Conservation (phyloP, 2,888 invertebrate genomes). For the Hofmannophila pseudospretella region DNA sequence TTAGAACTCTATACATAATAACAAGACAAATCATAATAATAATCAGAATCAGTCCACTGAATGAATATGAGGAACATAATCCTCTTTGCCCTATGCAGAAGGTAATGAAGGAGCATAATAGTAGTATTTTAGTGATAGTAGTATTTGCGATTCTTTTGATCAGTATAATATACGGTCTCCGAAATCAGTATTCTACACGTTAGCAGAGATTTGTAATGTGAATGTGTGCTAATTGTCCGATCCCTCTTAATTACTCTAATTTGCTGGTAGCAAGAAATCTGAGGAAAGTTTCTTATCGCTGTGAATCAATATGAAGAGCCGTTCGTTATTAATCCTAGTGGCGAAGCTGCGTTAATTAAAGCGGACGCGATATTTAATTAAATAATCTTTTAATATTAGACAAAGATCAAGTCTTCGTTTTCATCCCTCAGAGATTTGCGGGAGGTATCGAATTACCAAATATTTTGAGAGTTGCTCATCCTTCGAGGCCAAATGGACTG, state of each 20-base stretch:
- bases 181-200: too few relatives aligned
- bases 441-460: slow-evolving; percentile 44
- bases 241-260: not conserved
- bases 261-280: not conserved
- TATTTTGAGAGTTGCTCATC: slow-evolving; percentile 23
- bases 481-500: not conserved
- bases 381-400: slow-evolving; percentile 43
- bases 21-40: too few relatives aligned
- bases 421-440: slow-evolving; percentile 32
- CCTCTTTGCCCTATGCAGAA: too few relatives aligned
- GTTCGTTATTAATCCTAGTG: slow-evolving; percentile 30
- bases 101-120: too few relatives aligned
- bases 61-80: too few relatives aligned
- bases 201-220: too few relatives aligned
- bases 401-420: slow-evolving; percentile 40
- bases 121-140: too few relatives aligned
- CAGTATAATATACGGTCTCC: too few relatives aligned
- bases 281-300: not conserved
- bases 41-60: too few relatives aligned
- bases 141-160: too few relatives aligned
- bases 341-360: slow-evolving; percentile 39
- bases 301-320: slow-evolving; percentile 17
- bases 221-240: too few relatives aligned
- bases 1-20: too few relatives aligned
- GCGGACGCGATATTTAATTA: slow-evolving; percentile 43